Evolutionary conservation across 2,888 invertebrate species (phyloP), one percentile per base, ranked within the genome.

Genomic region (Amorpha juglandis): DNA sequence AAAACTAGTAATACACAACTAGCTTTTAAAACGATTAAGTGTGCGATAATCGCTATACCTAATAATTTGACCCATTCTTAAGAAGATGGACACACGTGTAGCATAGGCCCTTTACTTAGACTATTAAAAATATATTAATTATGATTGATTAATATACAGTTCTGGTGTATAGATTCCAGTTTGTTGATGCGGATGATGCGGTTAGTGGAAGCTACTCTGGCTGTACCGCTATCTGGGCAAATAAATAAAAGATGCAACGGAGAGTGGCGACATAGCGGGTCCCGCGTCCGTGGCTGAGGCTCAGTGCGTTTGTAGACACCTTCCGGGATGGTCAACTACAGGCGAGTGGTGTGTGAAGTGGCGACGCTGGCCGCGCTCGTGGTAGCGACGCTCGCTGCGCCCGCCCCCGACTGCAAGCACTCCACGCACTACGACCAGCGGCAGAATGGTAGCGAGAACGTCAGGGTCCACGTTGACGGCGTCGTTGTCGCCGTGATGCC

Each of bases 361-460:
- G 88, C 82, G 67, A 70, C 89, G 64, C 66, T 89, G 27, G 72
- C 80, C 50, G 77, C 75, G 66, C 66, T 83, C 27, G 65, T 80
- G 55, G 73, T 21, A 42, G 58, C 58, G 19, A 19, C 77, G 3
- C 66, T 76, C 6, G 76, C 71, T 1, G 68, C 75, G 1, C 81
- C 85, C 0, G 89, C 91, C 0, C 82, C 88, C n/a, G 84, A 86
- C 68, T 76, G 74, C 63, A 71, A 69, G 48, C 69, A 74, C 53
- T 69, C 69, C 27, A 19, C 19, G 19, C 50, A 72, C 71, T 95
- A 95, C 82, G 97, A 97, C 85, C 96, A 97, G 80, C 89, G 97
- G 8, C 97, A 97, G 82, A 97, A 97, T 80, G 97, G 97, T 0
- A 92, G 95, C 0, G 96, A 96, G 76, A 97, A 97, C 89, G 94